Evolutionary conservation across 2,797 vertebrate genomes (phyloP).

Genomic region (Leuciscus waleckii): DNA sequence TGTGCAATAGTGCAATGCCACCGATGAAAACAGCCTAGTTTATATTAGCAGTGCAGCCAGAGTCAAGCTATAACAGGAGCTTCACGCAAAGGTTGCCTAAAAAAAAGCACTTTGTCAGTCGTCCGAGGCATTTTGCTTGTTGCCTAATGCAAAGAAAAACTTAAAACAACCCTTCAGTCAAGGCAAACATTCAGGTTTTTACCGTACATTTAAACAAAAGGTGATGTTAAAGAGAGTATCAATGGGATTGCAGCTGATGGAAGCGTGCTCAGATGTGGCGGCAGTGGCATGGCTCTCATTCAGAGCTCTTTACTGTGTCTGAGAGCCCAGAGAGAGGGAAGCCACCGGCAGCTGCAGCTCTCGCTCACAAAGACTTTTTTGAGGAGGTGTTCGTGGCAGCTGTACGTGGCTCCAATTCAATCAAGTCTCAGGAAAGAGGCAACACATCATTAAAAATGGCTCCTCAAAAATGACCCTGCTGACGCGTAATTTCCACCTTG

Average conservation of each 20-base stretch:
- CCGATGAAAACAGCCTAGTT: neutral
- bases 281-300: constrained; percentile 47
- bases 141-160: neutral
- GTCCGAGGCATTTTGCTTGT: neutral
- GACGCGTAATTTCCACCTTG: constrained; percentile 1
- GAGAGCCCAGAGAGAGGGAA: constrained; percentile 26
- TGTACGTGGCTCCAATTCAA: constrained; percentile 33
- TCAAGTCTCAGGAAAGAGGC: constrained; percentile 4
- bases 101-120: neutral
- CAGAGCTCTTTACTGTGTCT: constrained; percentile 33
- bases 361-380: constrained; percentile 44
- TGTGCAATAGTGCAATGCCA: constrained; percentile 22
- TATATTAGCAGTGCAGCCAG: neutral
- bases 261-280: constrained; percentile 31
- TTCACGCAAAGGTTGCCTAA: neutral
- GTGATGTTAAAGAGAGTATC: constrained; percentile 24
- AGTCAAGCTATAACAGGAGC: neutral
- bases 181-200: neutral
- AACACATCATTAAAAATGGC: constrained; percentile 30
- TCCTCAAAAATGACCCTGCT: neutral
- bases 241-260: constrained; percentile 34
- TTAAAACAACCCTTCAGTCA: neutral
- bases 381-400: constrained; percentile 45
- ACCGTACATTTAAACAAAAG: constrained; percentile 25
- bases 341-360: constrained; percentile 49